Conservation (phyloP, 2,113 vertebrate species). For the Cryptotis parvus region DNA sequence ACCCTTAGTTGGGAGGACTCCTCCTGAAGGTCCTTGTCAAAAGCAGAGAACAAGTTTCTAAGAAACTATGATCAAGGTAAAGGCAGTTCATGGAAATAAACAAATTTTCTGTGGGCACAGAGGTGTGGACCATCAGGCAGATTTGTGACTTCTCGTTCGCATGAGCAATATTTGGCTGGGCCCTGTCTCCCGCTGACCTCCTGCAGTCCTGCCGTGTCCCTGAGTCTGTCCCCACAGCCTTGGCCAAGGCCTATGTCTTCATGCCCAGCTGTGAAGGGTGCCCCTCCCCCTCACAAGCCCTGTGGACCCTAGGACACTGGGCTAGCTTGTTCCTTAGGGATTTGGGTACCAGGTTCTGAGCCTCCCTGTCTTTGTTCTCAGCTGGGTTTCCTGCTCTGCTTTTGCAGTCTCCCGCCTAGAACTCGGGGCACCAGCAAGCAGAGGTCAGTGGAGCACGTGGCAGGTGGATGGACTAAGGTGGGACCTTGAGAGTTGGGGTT, state of each 20-base stretch:
- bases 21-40: neutral
- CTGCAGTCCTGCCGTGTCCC: neutral
- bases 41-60: neutral
- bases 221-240: neutral
- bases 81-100: conserved; percentile 30
- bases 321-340: neutral
- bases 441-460: too few species aligned
- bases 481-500: neutral
- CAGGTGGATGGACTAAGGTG: neutral
- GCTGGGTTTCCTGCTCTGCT: neutral
- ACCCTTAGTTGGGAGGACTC: neutral
- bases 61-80: neutral
- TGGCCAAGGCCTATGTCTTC: neutral
- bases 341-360: neutral
- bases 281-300: neutral
- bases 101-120: neutral
- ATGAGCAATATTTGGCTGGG: neutral
- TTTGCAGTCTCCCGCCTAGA: neutral
- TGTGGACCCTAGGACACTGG: neutral
- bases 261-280: neutral
- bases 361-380: neutral
- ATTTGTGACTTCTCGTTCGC: neutral
- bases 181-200: neutral
- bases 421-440: neutral
- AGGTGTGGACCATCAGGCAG: neutral